Conservation (phyloP, 2,888 invertebrate species). For the Uropetala carovei region DNA sequence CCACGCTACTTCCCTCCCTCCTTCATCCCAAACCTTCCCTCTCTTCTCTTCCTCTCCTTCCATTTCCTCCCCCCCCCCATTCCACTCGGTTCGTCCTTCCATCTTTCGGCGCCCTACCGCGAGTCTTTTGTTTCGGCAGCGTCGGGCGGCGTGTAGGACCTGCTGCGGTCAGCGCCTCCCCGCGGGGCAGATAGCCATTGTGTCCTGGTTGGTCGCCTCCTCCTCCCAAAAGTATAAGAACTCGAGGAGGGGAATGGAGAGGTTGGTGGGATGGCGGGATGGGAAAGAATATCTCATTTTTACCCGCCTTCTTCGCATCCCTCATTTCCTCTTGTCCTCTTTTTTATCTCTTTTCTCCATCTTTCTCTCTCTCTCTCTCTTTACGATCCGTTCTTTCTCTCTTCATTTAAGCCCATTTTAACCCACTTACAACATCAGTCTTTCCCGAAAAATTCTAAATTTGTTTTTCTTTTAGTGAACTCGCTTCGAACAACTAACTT, state of each 20-base stretch:
- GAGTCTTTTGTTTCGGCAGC: constrained; percentile 44
- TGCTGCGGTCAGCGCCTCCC: constrained; percentile 64
- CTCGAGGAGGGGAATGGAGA: neutral
- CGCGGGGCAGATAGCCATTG: constrained; percentile 53
- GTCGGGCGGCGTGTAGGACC: constrained; percentile 36
- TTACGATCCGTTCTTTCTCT: neutral
- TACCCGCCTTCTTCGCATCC: neutral
- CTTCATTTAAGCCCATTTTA: too few relatives aligned
- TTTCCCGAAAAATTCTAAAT: neutral
- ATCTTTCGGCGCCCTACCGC: constrained; percentile 6
- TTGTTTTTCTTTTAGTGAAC: too few relatives aligned
- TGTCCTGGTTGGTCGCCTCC: constrained; percentile 18
- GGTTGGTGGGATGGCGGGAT: neutral
- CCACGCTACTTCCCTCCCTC: neutral
- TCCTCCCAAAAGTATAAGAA: neutral
- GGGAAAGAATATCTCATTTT: neutral
- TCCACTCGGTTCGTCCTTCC: neutral
- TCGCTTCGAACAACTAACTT: neutral
- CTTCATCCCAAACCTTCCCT: neutral
- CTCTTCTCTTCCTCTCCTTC: neutral
- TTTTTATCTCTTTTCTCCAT: too few relatives aligned
- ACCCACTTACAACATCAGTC: too few relatives aligned
- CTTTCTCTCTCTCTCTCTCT: neutral
- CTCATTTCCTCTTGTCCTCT: neutral
- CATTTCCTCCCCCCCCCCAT: neutral